Percentiles rank a stretch among this genome's conserved stretches.
Evolutionary conservation across 2,113 vertebrate genomes (phyloP).

Genomic region (Tragelaphus strepsiceros): DNA sequence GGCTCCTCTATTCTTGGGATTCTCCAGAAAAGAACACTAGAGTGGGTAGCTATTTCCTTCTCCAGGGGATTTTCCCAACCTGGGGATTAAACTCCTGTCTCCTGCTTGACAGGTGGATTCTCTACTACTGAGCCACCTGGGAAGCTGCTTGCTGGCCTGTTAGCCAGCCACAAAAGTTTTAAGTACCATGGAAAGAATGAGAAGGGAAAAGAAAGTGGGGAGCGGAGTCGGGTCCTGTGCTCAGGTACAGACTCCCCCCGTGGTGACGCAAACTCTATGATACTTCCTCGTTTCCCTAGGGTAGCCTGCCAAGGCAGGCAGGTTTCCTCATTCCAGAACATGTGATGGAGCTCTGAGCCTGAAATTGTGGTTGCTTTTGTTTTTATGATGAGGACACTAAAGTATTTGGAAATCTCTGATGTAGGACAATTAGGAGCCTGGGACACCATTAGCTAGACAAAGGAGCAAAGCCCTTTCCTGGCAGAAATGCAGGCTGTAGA

Average conservation of each 20-base stretch:
- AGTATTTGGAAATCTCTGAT: not conserved
- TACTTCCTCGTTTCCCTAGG: not conserved
- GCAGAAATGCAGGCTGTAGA: not conserved
- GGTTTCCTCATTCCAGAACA: not conserved
- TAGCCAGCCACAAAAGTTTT: not conserved
- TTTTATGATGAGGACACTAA: not conserved
- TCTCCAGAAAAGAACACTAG: not conserved
- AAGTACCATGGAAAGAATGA: not conserved
- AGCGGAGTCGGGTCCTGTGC: too few relatives aligned
- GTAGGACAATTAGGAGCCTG: not conserved
- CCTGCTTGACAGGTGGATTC: not conserved
- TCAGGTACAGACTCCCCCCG: not conserved
- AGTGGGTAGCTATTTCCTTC: not conserved
- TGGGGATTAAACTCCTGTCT: not conserved
- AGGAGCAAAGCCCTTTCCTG: constrained; percentile 5
- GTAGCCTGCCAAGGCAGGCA: not conserved
- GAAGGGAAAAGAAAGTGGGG: too few relatives aligned
- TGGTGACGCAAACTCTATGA: not conserved
- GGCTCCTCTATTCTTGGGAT: not conserved
- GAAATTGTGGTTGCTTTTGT: not conserved
- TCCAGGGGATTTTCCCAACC: not conserved
- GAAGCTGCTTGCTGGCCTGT: not conserved
- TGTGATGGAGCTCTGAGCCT: not conserved
- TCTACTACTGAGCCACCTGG: not conserved
- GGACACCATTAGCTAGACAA: not conserved